Evolutionary conservation across 2,888 invertebrate genomes (phyloP).

Genomic region (Yponomeuta cagnagella): DNA sequence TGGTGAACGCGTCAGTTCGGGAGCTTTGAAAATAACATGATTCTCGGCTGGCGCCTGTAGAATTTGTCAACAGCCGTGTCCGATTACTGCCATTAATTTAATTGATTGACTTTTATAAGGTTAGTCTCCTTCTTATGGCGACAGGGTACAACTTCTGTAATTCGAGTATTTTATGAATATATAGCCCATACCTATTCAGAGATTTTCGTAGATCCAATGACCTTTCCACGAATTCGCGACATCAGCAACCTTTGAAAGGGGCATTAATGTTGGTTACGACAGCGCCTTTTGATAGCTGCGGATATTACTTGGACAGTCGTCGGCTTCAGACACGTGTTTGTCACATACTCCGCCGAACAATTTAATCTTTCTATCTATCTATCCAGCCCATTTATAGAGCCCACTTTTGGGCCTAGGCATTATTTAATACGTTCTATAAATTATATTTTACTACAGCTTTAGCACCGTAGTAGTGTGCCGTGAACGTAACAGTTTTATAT

Average conservation of each 20-base stretch:
- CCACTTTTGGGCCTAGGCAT: too few species aligned
- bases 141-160: neutral
- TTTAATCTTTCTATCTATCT: too few species aligned
- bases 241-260: neutral
- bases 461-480: neutral
- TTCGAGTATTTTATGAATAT: neutral
- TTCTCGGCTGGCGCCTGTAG: neutral
- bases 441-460: neutral
- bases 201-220: neutral
- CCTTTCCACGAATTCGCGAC: neutral
- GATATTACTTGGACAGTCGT: neutral
- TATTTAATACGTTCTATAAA: neutral
- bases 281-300: neutral
- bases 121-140: neutral
- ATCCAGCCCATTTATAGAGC: too few species aligned
- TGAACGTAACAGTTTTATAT: neutral
- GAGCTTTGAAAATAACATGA: neutral
- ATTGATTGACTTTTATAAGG: neutral
- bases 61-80: conserved; percentile 2
- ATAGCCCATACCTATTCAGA: neutral
- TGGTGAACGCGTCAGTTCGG: neutral
- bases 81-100: neutral
- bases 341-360: neutral
- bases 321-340: neutral
- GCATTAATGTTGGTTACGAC: neutral